These are phyloP conservation scores for Silvanus unidentatus DNA, from an alignment of 2,888 invertebrate species.

Conservation along the genomic window DNA sequence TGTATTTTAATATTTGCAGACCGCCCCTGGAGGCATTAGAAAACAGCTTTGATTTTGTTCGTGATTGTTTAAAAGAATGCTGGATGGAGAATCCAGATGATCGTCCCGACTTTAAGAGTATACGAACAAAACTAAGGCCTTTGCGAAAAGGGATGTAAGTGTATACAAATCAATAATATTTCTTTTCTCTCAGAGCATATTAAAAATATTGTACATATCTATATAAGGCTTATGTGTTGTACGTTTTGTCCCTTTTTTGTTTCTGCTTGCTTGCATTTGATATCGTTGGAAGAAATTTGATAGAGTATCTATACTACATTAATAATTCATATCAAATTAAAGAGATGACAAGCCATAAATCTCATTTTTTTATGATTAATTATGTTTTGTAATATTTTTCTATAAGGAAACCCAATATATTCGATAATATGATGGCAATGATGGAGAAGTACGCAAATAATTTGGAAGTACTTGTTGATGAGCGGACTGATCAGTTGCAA, in stretches of 20 bases:
- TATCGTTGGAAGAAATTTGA: no score
- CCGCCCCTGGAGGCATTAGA: constrained; percentile 75
- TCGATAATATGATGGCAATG: constrained; percentile 97
- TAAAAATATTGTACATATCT: no score
- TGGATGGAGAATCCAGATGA: constrained; percentile 77
- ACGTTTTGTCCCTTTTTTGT: no score
- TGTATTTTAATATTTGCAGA: constrained; percentile 45
- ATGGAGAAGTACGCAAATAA: constrained; percentile 98
- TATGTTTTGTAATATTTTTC: constrained; percentile 4
- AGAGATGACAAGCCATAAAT: constrained; percentile 5
- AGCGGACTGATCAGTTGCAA: constrained; percentile 85
- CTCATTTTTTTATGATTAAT: neutral
- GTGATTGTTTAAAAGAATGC: constrained; percentile 79
- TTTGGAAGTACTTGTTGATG: constrained; percentile 87
- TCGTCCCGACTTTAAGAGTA: constrained; percentile 79
- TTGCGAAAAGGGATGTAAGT: constrained; percentile 84
- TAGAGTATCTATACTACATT: neutral
- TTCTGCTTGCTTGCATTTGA: no score
- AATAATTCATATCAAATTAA: constrained; percentile 3
- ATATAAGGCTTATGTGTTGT: no score
- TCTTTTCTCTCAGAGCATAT: no score
- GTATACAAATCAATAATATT: constrained; percentile 4
- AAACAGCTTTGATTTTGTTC: constrained; percentile 78
- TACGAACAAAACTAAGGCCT: constrained; percentile 72
- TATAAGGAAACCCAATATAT: constrained; percentile 84